These are phyloP conservation scores for Sesamia inferens DNA, from an alignment of 2,888 invertebrate species.

Conservation along the genomic window DNA sequence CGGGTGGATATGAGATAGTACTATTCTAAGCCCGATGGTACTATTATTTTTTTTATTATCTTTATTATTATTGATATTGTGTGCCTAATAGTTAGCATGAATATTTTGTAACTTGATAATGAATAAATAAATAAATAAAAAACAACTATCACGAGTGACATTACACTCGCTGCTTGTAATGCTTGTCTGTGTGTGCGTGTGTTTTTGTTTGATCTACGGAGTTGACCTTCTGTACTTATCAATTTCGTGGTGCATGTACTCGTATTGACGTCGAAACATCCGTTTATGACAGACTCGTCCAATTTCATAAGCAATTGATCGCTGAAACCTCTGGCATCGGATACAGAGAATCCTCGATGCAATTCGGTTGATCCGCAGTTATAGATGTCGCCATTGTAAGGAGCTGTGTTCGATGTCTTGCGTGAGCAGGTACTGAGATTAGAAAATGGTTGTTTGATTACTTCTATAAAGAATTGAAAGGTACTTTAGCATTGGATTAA, in stretches of 20 bases:
- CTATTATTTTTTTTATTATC: no score
- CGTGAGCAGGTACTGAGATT: background rate
- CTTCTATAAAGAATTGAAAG: background rate
- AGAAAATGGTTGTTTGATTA: background rate
- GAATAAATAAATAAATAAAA: no score
- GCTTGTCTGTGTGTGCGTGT: background rate
- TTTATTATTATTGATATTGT: no score
- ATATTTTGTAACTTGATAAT: no score
- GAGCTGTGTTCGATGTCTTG: background rate
- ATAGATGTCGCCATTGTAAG: background rate
- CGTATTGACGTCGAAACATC: conserved; percentile 1
- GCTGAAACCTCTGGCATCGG: conserved; percentile 1
- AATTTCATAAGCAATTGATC: conserved; percentile 49
- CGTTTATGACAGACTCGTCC: conserved; percentile 18
- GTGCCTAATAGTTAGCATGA: no score
- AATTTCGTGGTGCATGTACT: background rate
- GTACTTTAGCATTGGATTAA: background rate
- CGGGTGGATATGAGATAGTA: no score
- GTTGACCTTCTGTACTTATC: background rate
- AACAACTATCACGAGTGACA: background rate
- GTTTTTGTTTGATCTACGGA: background rate
- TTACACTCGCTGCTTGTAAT: background rate
- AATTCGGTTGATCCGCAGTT: conserved; percentile 36
- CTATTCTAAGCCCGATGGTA: no score
- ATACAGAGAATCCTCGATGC: conserved; percentile 19